These are phyloP conservation scores for Asarcornis scutulata DNA, from an alignment of 2,113 vertebrate genomes.

Conservation along the genomic window DNA sequence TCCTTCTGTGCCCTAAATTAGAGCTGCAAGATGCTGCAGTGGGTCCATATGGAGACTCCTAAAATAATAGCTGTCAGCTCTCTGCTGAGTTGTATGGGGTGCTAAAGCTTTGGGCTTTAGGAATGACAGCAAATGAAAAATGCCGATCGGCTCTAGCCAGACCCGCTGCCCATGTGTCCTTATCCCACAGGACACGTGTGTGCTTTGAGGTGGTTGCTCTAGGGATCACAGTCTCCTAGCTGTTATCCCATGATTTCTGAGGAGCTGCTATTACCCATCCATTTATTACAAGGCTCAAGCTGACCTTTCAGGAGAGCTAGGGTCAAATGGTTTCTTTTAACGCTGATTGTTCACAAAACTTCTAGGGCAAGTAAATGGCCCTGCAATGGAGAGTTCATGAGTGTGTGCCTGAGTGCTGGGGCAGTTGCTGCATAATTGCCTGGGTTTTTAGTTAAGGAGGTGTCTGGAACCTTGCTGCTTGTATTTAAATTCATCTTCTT, in stretches of 20 bases:
- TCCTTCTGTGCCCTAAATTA: constrained; percentile 48
- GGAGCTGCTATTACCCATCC: accelerated
- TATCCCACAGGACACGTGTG: background rate
- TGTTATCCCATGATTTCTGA: accelerated
- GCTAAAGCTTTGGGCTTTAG: constrained; percentile 18
- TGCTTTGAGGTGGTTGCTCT: accelerated
- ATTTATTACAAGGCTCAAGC: accelerated
- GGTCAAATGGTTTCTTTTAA: accelerated
- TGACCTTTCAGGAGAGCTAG: background rate
- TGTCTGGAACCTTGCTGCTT: background rate
- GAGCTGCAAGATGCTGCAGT: constrained; percentile 26
- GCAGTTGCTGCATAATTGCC: background rate
- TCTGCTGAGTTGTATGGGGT: constrained; percentile 26
- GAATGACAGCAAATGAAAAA: background rate
- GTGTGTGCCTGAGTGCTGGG: background rate
- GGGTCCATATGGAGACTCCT: constrained; percentile 63
- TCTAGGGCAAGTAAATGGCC: background rate
- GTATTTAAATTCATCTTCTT: background rate
- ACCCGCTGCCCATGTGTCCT: background rate
- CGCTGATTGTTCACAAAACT: accelerated
- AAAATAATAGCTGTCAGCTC: constrained; percentile 60
- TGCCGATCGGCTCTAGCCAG: background rate
- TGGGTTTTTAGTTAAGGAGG: accelerated
- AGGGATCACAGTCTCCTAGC: accelerated
- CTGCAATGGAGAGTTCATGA: accelerated